These are phyloP conservation scores for Recurvirostra avosetta DNA, from an alignment of 2,113 vertebrate genomes.

Conservation along the genomic window DNA sequence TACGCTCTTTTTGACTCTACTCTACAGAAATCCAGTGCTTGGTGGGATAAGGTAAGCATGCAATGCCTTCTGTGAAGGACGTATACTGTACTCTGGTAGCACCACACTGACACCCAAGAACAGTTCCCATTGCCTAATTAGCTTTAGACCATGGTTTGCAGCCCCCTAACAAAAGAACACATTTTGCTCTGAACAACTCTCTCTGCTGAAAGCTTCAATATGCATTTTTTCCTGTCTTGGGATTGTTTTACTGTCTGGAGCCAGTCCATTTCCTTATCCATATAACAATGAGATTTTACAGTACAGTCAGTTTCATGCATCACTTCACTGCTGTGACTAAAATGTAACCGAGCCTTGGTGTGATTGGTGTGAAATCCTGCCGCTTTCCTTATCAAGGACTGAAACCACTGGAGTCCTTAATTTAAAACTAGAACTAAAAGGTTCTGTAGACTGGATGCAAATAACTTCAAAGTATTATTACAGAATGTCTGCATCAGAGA, in stretches of 20 bases:
- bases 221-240: neutral
- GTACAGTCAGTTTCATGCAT: constrained; percentile 41
- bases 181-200: neutral
- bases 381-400: constrained; percentile 22
- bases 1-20: neutral
- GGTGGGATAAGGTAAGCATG: neutral
- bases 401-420: constrained; percentile 36
- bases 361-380: constrained; percentile 43
- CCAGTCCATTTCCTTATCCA: neutral
- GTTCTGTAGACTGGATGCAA: constrained; percentile 39
- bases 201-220: neutral
- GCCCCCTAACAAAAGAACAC: neutral
- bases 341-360: neutral
- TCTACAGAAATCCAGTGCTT: neutral
- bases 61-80: neutral
- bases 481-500: neutral
- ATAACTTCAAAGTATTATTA: constrained; percentile 10
- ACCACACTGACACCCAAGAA: neutral
- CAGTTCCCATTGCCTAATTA: neutral
- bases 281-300: constrained; percentile 35
- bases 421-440: constrained; percentile 59
- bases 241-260: constrained; percentile 1
- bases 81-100: neutral
- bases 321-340: constrained; percentile 42
- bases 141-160: neutral